Evolutionary conservation across 2,113 vertebrate species (phyloP).

Genomic region (Apus apus): DNA sequence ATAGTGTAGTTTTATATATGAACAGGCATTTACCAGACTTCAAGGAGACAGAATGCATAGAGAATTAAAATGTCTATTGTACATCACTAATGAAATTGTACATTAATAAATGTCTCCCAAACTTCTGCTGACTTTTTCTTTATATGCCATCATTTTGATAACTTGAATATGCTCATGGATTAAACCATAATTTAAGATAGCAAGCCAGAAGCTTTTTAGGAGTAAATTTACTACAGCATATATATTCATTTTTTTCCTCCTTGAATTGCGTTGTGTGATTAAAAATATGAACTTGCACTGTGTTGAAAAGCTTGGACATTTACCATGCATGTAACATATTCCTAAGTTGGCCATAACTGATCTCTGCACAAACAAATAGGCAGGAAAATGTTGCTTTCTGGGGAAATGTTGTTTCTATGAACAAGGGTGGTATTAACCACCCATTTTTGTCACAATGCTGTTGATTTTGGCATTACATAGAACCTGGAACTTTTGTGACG

Average conservation of each 20-base stretch:
- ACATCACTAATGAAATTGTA: conserved; percentile 53
- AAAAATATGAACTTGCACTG: accelerated
- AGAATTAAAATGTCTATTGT: conserved; percentile 62
- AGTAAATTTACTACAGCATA: background rate
- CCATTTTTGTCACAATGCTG: background rate
- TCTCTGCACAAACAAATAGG: background rate
- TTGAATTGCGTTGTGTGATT: background rate
- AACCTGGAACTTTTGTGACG: background rate
- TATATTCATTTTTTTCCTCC: background rate
- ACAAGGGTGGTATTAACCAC: background rate
- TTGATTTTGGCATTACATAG: background rate
- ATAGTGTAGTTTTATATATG: conserved; percentile 66
- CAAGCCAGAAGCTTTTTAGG: background rate
- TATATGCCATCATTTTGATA: background rate
- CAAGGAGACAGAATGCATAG: conserved; percentile 23
- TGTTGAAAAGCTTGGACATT: background rate
- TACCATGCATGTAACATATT: background rate
- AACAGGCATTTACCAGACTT: conserved; percentile 55
- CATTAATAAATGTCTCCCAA: conserved; percentile 70
- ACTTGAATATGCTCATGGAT: background rate
- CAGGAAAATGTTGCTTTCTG: background rate
- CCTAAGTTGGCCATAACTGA: background rate
- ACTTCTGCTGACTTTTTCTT: background rate
- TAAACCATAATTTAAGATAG: background rate
- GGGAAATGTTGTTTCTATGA: background rate